Percentiles rank a stretch among this genome's conserved stretches.
Conservation (phyloP, 2,888 invertebrate species). For the Cantharis rustica region DNA sequence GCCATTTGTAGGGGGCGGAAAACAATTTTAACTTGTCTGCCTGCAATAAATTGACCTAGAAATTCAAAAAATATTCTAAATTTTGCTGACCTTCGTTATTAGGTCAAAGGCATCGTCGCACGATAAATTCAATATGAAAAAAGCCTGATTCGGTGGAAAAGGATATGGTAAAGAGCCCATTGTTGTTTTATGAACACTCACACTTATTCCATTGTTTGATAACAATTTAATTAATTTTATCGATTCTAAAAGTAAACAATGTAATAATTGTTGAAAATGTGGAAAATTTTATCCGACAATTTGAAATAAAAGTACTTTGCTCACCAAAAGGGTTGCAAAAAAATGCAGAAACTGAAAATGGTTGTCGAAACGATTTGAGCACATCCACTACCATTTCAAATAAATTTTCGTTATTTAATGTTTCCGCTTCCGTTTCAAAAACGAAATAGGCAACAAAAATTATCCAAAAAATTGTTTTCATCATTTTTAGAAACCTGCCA, state of each 20-base stretch:
- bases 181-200: slow-evolving; percentile 27
- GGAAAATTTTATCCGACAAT: too few relatives aligned
- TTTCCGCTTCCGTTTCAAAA: not conserved
- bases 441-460: not conserved
- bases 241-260: slow-evolving; percentile 33
- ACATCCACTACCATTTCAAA: slow-evolving; percentile 11
- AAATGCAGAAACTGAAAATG: slow-evolving; percentile 31
- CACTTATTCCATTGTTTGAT: slow-evolving; percentile 25
- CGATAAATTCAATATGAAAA: slow-evolving; percentile 54
- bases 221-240: slow-evolving; percentile 32
- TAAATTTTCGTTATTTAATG: not conserved
- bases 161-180: slow-evolving; percentile 25
- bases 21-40: slow-evolving; percentile 56
- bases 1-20: slow-evolving; percentile 61
- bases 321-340: slow-evolving; percentile 39
- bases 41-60: slow-evolving; percentile 44
- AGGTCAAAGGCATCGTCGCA: slow-evolving; percentile 50
- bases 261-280: not conserved
- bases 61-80: not conserved
- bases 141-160: slow-evolving; percentile 44
- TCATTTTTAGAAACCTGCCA: not conserved
- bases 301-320: too few relatives aligned
- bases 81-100: slow-evolving; percentile 50
- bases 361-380: slow-evolving; percentile 14
- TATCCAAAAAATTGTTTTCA: not conserved